Evolutionary conservation across 2,113 vertebrate genomes (phyloP).

Genomic region (Calyptommatus sinebrachiatus): DNA sequence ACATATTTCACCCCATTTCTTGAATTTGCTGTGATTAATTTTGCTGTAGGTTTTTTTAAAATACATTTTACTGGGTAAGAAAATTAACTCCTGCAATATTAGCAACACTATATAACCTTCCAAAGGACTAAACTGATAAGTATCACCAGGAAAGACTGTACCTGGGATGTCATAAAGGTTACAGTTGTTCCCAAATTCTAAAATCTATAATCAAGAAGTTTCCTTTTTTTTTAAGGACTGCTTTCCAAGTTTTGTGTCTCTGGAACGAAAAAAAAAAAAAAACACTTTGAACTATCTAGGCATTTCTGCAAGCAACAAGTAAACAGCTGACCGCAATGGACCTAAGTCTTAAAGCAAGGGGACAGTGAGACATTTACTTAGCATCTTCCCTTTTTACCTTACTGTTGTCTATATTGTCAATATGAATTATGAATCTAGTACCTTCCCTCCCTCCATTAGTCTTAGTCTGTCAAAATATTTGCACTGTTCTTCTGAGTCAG

Average conservation of each 20-base stretch:
- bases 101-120: not conserved
- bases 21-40: not conserved
- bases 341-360: not conserved
- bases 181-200: not conserved
- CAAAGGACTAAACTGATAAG: not conserved
- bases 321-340: too few relatives aligned
- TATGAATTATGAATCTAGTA: not conserved
- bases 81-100: not conserved
- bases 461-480: slow-evolving; percentile 6
- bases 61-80: not conserved
- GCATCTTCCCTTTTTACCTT: not conserved
- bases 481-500: slow-evolving; percentile 2
- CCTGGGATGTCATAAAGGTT: not conserved
- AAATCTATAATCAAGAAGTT: not conserved
- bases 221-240: not conserved
- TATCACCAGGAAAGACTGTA: not conserved
- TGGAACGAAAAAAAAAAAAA: not conserved
- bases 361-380: not conserved
- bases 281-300: not conserved
- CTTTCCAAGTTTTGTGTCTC: not conserved
- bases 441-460: not conserved
- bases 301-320: not conserved
- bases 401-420: not conserved
- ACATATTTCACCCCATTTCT: not conserved
- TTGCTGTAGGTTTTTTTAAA: slow-evolving; percentile 6